phyloP scores from a whole-genome alignment of 2,797 vertebrate species.

The Chrosomus eos region DNA sequence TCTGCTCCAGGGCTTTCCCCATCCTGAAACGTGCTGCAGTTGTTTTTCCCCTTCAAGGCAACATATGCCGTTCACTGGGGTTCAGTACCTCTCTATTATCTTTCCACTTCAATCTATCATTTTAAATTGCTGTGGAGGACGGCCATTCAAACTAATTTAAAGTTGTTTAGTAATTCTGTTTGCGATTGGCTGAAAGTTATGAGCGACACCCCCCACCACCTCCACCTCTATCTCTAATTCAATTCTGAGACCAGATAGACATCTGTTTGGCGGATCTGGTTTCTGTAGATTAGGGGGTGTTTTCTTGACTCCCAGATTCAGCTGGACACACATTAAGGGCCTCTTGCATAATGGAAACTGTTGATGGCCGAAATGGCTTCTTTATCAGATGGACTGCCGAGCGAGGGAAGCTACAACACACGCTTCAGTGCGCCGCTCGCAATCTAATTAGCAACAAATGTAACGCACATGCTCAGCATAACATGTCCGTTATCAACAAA shows the following conservation, averaged over 20 bases:
- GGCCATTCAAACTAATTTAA: conserved; percentile 31
- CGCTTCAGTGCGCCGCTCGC: conserved; percentile 73
- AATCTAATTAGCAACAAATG: conserved; percentile 83
- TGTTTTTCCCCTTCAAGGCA: conserved; percentile 65
- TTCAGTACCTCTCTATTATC: conserved; percentile 57
- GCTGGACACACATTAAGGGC: conserved; percentile 59
- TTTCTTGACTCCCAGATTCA: conserved; percentile 51
- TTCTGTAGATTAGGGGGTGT: conserved; percentile 56
- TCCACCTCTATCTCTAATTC: conserved; percentile 29
- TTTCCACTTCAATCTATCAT: conserved; percentile 33
- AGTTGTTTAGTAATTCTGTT: conserved; percentile 26
- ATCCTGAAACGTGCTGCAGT: conserved; percentile 1
- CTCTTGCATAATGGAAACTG: conserved; percentile 77
- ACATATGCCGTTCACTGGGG: conserved; percentile 61
- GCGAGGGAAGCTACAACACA: conserved; percentile 68
- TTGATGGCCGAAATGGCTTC: conserved; percentile 77
- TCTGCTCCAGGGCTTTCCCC: conserved; percentile 54
- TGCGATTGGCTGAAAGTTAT: conserved; percentile 41
- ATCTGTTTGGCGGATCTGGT: conserved; percentile 58
- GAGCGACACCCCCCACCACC: neutral
- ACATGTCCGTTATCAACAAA: conserved; percentile 78
- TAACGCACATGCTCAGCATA: conserved; percentile 79
- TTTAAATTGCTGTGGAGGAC: conserved; percentile 30
- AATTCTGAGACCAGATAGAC: conserved; percentile 50
- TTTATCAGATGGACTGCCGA: conserved; percentile 80